phyloP scores from a whole-genome alignment of 2,888 invertebrate genomes.

The Acronicta alni region DNA sequence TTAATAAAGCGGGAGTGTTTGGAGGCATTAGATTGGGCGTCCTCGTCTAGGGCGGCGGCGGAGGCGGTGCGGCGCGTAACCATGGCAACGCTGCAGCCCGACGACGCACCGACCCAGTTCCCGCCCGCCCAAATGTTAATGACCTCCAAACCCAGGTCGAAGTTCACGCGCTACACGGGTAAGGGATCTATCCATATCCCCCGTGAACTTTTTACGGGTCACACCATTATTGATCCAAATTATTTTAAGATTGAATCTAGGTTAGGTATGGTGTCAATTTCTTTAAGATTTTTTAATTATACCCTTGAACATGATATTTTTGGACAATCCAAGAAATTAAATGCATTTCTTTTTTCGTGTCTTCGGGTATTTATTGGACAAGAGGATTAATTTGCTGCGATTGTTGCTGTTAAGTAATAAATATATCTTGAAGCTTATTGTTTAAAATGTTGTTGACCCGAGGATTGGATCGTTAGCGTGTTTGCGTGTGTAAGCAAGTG shows the following conservation, averaged over 20 bases:
- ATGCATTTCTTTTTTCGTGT: slow-evolving; percentile 34
- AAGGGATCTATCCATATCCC: slow-evolving; percentile 78
- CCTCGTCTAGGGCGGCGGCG: slow-evolving; percentile 65
- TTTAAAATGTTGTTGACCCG: slow-evolving; percentile 50
- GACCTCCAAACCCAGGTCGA: slow-evolving; percentile 89
- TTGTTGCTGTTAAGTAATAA: slow-evolving; percentile 48
- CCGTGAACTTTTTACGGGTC: slow-evolving; percentile 81
- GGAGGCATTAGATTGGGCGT: slow-evolving; percentile 61
- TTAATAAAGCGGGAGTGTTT: slow-evolving; percentile 59
- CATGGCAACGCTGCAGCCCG: slow-evolving; percentile 80
- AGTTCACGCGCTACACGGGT: slow-evolving; percentile 88
- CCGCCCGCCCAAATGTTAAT: slow-evolving; percentile 87
- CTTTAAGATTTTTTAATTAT: slow-evolving; percentile 43
- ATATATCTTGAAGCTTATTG: slow-evolving; percentile 51
- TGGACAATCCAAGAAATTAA: slow-evolving; percentile 17
- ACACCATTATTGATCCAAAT: slow-evolving; percentile 83
- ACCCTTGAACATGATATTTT: slow-evolving; percentile 53
- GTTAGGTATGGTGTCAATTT: slow-evolving; percentile 71
- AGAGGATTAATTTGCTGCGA: slow-evolving; percentile 37
- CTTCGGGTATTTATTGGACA: slow-evolving; percentile 52
- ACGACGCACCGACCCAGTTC: slow-evolving; percentile 83
- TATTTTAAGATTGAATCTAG: slow-evolving; percentile 80
- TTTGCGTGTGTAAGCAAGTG: slow-evolving; percentile 26
- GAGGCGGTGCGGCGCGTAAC: slow-evolving; percentile 67
- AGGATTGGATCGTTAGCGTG: slow-evolving; percentile 34